phyloP scores from a whole-genome alignment of 2,113 vertebrate genomes.

The Saccopteryx bilineata region DNA sequence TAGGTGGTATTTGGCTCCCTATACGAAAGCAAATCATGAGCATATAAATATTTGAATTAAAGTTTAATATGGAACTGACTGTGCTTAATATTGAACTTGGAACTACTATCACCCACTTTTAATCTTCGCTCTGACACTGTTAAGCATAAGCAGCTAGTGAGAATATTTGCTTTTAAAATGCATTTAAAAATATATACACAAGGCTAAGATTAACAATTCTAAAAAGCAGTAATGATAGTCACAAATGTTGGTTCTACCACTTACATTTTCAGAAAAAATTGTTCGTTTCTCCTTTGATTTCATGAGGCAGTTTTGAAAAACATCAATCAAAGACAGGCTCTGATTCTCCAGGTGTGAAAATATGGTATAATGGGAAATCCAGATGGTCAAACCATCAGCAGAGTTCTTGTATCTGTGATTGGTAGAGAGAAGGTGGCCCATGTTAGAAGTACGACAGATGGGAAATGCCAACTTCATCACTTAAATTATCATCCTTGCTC shows the following conservation, averaged over 20 bases:
- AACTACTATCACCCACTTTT: not conserved
- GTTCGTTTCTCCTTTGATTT: conserved; percentile 71
- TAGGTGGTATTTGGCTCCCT: conserved; percentile 10
- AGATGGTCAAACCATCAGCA: conserved; percentile 63
- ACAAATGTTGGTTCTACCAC: conserved; percentile 16
- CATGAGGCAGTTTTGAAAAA: conserved; percentile 66
- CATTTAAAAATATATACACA: not conserved
- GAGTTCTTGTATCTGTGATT: conserved; percentile 65
- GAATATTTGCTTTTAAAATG: conserved; percentile 3
- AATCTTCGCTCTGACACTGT: not conserved
- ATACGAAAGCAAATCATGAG: conserved; percentile 2
- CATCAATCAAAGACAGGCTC: conserved; percentile 67
- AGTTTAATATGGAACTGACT: conserved; percentile 1
- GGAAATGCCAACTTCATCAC: conserved; percentile 68
- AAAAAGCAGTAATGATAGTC: conserved; percentile 56
- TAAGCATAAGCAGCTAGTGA: not conserved
- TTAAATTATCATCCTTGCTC: conserved; percentile 67
- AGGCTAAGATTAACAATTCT: conserved; percentile 60
- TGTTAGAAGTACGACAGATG: conserved; percentile 68
- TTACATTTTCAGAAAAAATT: conserved; percentile 70
- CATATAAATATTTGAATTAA: conserved; percentile 66
- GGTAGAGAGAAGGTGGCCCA: conserved; percentile 55
- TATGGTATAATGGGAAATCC: conserved; percentile 59
- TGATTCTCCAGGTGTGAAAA: conserved; percentile 73
- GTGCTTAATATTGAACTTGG: conserved; percentile 31